These are phyloP conservation scores for Phaonia tiefii DNA, from an alignment of 2,888 invertebrate genomes.

Conservation along the genomic window DNA sequence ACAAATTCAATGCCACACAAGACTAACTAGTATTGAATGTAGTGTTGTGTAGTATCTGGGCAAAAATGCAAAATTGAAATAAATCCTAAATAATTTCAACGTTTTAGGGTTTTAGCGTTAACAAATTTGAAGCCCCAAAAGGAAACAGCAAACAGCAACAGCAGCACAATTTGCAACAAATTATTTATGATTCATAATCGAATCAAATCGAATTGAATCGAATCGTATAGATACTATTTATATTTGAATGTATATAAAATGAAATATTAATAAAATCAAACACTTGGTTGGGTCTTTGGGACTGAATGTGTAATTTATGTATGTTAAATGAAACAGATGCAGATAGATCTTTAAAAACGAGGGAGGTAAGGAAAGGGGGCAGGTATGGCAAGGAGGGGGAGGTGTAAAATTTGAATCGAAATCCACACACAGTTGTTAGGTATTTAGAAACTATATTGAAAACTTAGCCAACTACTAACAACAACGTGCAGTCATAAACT, in stretches of 20 bases:
- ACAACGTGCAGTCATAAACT: conserved; percentile 34
- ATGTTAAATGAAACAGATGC: conserved; percentile 10
- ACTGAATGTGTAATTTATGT: conserved; percentile 24
- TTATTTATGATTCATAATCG: conserved; percentile 30
- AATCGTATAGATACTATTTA: too few species aligned
- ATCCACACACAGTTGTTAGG: conserved; percentile 62
- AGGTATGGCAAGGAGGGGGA: conserved; percentile 38
- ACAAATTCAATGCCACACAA: conserved; percentile 26
- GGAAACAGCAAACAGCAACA: conserved; percentile 4
- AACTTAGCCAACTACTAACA: too few species aligned
- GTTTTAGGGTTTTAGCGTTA: conserved; percentile 1
- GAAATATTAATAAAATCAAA: conserved; percentile 57
- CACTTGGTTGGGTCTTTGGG: conserved; percentile 51
- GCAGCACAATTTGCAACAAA: conserved; percentile 18
- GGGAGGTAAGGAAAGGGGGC: conserved; percentile 34
- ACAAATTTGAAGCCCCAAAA: conserved; percentile 11
- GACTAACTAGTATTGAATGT: too few species aligned
- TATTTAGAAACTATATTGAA: too few species aligned
- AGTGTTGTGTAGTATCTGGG: too few species aligned
- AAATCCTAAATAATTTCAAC: conserved; percentile 34
- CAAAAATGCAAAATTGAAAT: conserved; percentile 4
- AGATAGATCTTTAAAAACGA: too few species aligned
- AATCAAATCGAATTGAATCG: conserved; percentile 17
- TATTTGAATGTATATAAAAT: too few species aligned
- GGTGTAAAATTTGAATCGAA: neutral